These are phyloP conservation scores for Condylura cristata DNA, from an alignment of 2,113 vertebrate species.

Conservation along the genomic window DNA sequence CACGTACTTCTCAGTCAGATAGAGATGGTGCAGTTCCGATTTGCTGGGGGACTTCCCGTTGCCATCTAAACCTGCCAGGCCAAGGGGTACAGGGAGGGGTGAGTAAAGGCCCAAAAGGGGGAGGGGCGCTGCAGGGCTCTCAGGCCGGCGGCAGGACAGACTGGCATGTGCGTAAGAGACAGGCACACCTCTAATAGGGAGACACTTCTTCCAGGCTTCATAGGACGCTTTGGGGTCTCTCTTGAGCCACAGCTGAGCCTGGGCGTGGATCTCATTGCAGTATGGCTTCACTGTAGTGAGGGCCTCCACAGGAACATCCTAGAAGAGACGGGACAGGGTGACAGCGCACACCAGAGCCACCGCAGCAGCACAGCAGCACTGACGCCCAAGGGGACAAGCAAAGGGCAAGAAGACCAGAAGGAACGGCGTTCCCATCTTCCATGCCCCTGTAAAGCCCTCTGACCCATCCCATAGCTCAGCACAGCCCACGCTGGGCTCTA, in stretches of 20 bases:
- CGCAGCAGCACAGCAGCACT: too few relatives aligned
- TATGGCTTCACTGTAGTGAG: constrained; percentile 98
- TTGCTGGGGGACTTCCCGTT: constrained; percentile 92
- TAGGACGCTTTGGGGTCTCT: constrained; percentile 98
- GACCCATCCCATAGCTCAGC: too few relatives aligned
- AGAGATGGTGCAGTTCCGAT: constrained; percentile 92
- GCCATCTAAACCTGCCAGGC: constrained; percentile 85
- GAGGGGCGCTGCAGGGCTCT: rapidly evolving
- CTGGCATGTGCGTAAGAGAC: background rate
- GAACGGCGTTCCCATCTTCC: background rate
- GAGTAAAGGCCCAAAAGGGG: background rate
- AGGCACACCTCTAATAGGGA: constrained; percentile 93
- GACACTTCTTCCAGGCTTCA: constrained; percentile 98
- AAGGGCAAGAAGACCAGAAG: background rate
- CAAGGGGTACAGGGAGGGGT: background rate
- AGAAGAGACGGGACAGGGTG: background rate
- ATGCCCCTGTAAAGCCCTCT: background rate
- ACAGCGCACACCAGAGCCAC: background rate
- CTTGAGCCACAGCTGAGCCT: constrained; percentile 99
- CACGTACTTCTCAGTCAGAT: constrained; percentile 95
- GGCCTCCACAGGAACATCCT: constrained; percentile 95
- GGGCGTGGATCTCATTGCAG: constrained; percentile 98
- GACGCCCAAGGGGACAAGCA: rapidly evolving
- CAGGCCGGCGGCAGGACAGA: background rate
- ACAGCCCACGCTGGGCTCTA: background rate